Percentiles rank a stretch among this genome's conserved stretches.
phyloP scores from a whole-genome alignment of 2,888 invertebrate genomes.

The Sarcophaga carnaria region DNA sequence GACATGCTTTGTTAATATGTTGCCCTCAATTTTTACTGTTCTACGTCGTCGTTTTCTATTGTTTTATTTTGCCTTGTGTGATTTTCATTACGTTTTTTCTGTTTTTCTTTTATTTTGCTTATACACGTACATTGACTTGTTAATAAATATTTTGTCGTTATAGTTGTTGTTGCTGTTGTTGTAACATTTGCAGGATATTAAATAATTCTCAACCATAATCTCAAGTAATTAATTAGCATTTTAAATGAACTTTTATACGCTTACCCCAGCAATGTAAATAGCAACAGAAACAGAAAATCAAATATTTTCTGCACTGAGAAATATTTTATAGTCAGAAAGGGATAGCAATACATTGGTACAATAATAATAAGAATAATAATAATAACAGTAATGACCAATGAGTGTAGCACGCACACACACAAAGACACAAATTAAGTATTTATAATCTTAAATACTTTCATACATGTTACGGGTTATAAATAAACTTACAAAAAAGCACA shows the following conservation, averaged over 20 bases:
- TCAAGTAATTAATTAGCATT: conserved; percentile 57
- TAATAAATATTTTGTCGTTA: neutral
- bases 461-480: neutral
- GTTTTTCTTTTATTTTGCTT: conserved; percentile 8
- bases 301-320: neutral
- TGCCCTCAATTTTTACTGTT: conserved; percentile 26
- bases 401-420: neutral
- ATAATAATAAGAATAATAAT: neutral
- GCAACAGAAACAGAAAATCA: neutral
- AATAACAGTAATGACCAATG: neutral
- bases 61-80: conserved; percentile 3
- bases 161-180: neutral
- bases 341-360: neutral
- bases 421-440: neutral
- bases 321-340: neutral
- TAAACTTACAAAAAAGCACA: neutral
- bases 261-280: neutral
- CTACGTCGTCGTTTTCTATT: conserved; percentile 10
- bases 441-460: neutral
- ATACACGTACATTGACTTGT: neutral
- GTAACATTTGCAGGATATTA: neutral
- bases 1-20: conserved; percentile 14
- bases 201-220: conserved; percentile 31
- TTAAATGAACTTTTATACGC: conserved; percentile 37
- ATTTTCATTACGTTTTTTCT: neutral